Base-by-base conservation (phyloP, 1,140 invertebrate species). In the Vanessa atalanta region DNA sequence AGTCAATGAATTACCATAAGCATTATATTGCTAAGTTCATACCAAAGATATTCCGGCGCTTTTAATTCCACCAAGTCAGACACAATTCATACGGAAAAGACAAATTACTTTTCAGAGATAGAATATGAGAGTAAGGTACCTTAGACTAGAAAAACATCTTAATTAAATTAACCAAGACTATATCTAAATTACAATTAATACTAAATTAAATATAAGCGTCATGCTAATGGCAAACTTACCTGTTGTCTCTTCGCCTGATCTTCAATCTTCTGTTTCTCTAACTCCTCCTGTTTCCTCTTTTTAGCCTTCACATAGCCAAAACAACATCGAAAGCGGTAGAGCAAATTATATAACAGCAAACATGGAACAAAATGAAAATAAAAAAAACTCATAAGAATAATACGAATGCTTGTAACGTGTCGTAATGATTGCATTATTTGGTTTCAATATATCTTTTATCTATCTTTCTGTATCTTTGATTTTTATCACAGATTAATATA, bases 221-320 rank as follows among this genome's bases (percentile, higher is more conserved):
- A 16, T 57, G 55, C 55, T 55, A 26, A 12, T 14, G 13, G 8
- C 9, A 0, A 48, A 89, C 93, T 89, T 94, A 97, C 96, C 96
- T 97, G 96, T 94, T 97, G 96, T 90, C 96, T 96, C 79, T 96
- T 95, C 81, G 96, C 95, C 83, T 97, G 96, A 69, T 97, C 97
- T 92, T 97, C 97, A 81, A 96, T 95, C 90, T 96, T 96, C 85
- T 96, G 95, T 86, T 96, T 96, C 90, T 97, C 96, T 74, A 97
- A 88, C 89, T 97, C 97, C 93, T 97, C 96, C 87, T 97, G 96
- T 65, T 96, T 95, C 91, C 96, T 96, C 93, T 96, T 95, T 84
- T 96, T 96, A 85, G 96, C 96, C 96, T 97, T 94, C 88, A 91
- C 69, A 81, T 76, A 80, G 61, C 65, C 72, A 79, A 79, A 81